These are phyloP conservation scores for Epinephelus moara DNA, from an alignment of 2,113 vertebrate species.

Conservation along the genomic window DNA sequence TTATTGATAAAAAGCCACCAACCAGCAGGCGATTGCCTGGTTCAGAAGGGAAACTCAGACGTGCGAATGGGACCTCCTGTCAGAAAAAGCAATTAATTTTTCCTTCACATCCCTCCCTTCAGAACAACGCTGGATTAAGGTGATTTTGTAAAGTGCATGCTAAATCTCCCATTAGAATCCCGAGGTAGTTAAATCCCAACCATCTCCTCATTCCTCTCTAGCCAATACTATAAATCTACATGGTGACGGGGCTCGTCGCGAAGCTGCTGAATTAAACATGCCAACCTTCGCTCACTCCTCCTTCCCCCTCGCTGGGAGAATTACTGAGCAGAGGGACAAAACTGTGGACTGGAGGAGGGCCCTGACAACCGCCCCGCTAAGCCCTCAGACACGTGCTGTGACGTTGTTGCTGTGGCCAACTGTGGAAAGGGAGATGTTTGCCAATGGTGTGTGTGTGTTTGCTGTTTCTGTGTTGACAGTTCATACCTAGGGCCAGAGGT, in stretches of 20 bases:
- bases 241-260: constrained; percentile 50
- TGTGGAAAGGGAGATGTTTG: constrained; percentile 36
- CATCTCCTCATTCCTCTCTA: constrained; percentile 55
- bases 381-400: constrained; percentile 27
- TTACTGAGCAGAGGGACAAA: constrained; percentile 47
- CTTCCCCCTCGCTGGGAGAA: constrained; percentile 39
- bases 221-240: constrained; percentile 67
- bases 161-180: constrained; percentile 69
- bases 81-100: constrained; percentile 55
- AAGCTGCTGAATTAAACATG: constrained; percentile 79
- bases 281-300: constrained; percentile 38
- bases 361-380: constrained; percentile 32
- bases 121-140: constrained; percentile 61
- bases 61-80: not conserved
- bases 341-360: constrained; percentile 25
- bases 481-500: constrained; percentile 61
- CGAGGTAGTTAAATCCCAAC: constrained; percentile 65
- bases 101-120: constrained; percentile 27
- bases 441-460: constrained; percentile 17
- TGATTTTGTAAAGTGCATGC: constrained; percentile 64
- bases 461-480: constrained; percentile 65
- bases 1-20: constrained; percentile 9
- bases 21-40: not conserved
- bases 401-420: constrained; percentile 31
- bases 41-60: constrained; percentile 28